These are phyloP conservation scores for Geopemphigus sp. DNA, from an alignment of 1,140 invertebrate genomes.

Conservation along the genomic window DNA sequence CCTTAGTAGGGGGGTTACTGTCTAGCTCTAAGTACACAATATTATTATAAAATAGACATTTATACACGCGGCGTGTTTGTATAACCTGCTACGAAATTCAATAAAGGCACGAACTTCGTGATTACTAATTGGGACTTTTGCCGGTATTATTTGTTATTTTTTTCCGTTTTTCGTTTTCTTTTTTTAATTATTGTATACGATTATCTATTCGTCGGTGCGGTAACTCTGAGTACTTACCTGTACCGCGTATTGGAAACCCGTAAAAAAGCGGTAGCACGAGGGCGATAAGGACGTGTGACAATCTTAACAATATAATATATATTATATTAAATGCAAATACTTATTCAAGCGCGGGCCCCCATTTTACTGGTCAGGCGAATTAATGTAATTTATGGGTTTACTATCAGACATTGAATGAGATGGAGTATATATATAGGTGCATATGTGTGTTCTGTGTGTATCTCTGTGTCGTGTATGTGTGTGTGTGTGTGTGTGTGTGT, in stretches of 20 bases:
- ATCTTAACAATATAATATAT: neutral
- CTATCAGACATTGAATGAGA: constrained; percentile 1
- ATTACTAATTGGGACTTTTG: constrained; percentile 9
- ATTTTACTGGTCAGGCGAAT: neutral
- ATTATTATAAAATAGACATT: too few species aligned
- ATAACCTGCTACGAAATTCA: neutral
- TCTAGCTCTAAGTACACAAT: too few species aligned
- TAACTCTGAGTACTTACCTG: too few species aligned
- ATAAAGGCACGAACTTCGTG: neutral
- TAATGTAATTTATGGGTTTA: constrained; percentile 44
- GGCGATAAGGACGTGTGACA: constrained; percentile 40
- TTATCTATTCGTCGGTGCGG: constrained; percentile 20
- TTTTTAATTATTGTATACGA: neutral
- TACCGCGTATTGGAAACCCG: constrained; percentile 36
- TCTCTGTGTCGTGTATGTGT: too few species aligned
- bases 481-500: too few species aligned
- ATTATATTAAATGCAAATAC: constrained; percentile 42
- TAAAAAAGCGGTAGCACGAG: constrained; percentile 25
- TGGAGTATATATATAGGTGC: neutral
- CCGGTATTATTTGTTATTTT: too few species aligned
- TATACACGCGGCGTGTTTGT: neutral
- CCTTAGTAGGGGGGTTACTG: too few species aligned
- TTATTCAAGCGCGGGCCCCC: neutral
- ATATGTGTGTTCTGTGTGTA: too few species aligned
- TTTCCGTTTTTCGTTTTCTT: neutral